phyloP scores from a whole-genome alignment of 2,888 invertebrate genomes.

The Sarcophaga rosellei region DNA sequence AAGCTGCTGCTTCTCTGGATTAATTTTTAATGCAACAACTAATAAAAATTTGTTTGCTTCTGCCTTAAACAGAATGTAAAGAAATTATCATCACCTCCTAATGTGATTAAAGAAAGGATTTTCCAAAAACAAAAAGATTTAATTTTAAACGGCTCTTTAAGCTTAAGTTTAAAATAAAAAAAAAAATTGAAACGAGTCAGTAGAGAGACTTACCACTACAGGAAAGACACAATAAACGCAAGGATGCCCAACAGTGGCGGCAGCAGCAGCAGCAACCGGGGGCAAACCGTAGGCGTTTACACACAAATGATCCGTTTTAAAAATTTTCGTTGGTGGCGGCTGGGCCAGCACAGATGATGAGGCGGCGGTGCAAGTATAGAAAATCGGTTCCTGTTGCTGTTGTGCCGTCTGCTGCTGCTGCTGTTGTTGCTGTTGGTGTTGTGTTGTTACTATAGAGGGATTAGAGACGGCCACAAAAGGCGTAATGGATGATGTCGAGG shows the following conservation, averaged over 20 bases:
- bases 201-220: slow-evolving; percentile 77
- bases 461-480: slow-evolving; percentile 49
- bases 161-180: no score
- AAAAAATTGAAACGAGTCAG: no score
- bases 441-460: background rate
- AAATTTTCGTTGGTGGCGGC: slow-evolving; percentile 79
- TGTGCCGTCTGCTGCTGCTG: slow-evolving; percentile 63
- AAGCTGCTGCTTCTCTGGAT: no score
- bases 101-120: no score
- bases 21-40: no score
- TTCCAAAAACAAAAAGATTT: no score
- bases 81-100: no score
- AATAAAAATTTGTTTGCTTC: no score
- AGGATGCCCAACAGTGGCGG: slow-evolving; percentile 74
- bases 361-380: slow-evolving; percentile 76
- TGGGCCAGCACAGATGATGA: slow-evolving; percentile 77
- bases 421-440: slow-evolving; percentile 55
- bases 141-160: no score
- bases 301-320: slow-evolving; percentile 79
- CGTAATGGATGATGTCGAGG: slow-evolving; percentile 53
- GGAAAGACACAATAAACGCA: slow-evolving; percentile 80
- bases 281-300: slow-evolving; percentile 79
- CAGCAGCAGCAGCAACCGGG: slow-evolving; percentile 77
- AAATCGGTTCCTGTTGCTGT: slow-evolving; percentile 68
- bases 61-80: no score